phyloP scores from a whole-genome alignment of 2,797 vertebrate genomes.

The Mastacembelus armatus region DNA sequence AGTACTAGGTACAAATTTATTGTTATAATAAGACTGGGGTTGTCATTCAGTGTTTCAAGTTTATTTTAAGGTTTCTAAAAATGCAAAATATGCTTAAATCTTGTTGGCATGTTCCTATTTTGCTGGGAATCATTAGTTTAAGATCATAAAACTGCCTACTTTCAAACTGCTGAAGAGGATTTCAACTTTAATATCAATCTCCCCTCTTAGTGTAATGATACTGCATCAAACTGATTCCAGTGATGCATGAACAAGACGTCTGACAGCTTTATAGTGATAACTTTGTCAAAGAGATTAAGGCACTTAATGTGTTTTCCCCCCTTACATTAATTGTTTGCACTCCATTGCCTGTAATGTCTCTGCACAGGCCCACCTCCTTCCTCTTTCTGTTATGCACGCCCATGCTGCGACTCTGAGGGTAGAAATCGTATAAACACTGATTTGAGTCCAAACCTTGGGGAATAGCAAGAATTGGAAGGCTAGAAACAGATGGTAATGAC shows the following conservation, averaged over 20 bases:
- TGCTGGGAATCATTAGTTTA: constrained; percentile 62
- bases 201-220: constrained; percentile 71
- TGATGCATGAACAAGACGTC: constrained; percentile 77
- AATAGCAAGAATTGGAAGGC: constrained; percentile 75
- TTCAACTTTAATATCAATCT: constrained; percentile 74
- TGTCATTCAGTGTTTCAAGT: constrained; percentile 15
- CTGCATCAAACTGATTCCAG: constrained; percentile 76
- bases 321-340: constrained; percentile 85
- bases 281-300: constrained; percentile 81
- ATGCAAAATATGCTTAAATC: constrained; percentile 17
- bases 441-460: constrained; percentile 81
- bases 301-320: constrained; percentile 79
- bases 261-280: constrained; percentile 82
- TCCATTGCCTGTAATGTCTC: constrained; percentile 80
- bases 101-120: constrained; percentile 48
- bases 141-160: constrained; percentile 64
- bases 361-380: constrained; percentile 62
- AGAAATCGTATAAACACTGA: constrained; percentile 76
- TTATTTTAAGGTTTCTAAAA: constrained; percentile 10
- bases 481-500: constrained; percentile 85
- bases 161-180: constrained; percentile 47
- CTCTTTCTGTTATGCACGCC: constrained; percentile 61
- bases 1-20: too few relatives aligned
- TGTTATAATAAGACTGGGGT: too few relatives aligned
- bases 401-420: constrained; percentile 73